Base-by-base conservation (phyloP, 2,113 vertebrate species). In the Parotia lawesii region DNA sequence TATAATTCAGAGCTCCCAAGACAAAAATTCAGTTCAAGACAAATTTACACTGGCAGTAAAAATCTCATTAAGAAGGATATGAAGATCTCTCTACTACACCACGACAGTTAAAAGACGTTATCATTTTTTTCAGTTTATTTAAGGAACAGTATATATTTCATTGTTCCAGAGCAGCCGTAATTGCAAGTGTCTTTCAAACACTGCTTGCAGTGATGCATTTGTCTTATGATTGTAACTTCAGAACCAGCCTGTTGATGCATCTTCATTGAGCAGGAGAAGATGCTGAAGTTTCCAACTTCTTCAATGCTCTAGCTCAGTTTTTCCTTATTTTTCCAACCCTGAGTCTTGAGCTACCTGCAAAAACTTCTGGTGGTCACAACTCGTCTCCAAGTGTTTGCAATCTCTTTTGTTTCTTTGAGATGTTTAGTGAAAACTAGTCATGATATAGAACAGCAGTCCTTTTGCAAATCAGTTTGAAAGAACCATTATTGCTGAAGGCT, bases 1-100 rank as follows among this genome's bases (percentile, higher is more conserved):
- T 95, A 97, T 97, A 96, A 97, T 97, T 97, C 97, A 97, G 95
- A 92, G 93, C 95, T 98, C 97, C 96, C 97, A 94, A 97, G 97
- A 97, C 97, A 98, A 97, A 98, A 97, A 96, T 97, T 97, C 95
- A 96, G 95, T 92, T 96, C 88, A 90, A 97, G 96, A 97, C 85
- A 97, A 97, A 97, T 98, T 97, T 97, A 97, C 93, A 92, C 73
- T 80, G 93, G 94, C 94, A 96, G 97, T 98, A 97, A 97, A 97
- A 97, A 95, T 91, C 97, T 98, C 97, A 97, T 98, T 98, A 97
- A 97, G 90, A 92, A 97, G 97, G 95, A 97, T 93, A 95, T 65
- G 95, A 96, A 96, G 94, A 97, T 97, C 81, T 96, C 95, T 95
- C 91, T 94, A 93, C 77, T 91, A 88, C 65, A 92, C 93, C 57